These are phyloP conservation scores for Tetragonisca angustula DNA, from an alignment of 2,888 invertebrate genomes.

Conservation along the genomic window DNA sequence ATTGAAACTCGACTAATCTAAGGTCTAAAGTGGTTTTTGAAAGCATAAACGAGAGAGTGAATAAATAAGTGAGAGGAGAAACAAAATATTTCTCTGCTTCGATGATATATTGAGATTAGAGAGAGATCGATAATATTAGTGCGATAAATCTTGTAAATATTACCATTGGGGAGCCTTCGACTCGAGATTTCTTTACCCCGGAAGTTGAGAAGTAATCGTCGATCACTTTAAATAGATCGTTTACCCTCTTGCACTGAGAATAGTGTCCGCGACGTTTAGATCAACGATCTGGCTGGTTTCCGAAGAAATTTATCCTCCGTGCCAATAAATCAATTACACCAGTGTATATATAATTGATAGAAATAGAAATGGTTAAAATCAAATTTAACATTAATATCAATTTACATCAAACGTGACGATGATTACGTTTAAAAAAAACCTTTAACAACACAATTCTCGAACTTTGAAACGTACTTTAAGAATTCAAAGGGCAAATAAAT, in stretches of 20 bases:
- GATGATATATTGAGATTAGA: background rate
- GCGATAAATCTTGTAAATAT: background rate
- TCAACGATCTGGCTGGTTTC: constrained; percentile 7
- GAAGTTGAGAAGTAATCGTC: constrained; percentile 16
- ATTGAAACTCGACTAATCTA: background rate
- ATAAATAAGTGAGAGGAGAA: background rate
- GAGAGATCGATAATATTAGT: constrained; percentile 1
- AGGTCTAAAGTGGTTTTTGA: accelerated
- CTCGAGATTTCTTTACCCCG: background rate
- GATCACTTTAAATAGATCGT: constrained; percentile 41
- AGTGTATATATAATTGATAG: too few species aligned
- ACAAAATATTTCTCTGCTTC: background rate
- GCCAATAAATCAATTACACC: too few species aligned
- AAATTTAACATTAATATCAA: too few species aligned
- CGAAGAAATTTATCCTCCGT: too few species aligned
- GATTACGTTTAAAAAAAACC: too few species aligned
- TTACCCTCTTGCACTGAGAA: constrained; percentile 24
- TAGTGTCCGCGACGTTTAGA: background rate
- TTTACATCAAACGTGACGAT: too few species aligned
- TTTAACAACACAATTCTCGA: background rate
- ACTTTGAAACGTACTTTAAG: background rate
- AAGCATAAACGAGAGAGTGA: background rate
- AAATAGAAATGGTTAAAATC: too few species aligned
- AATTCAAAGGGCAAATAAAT: background rate
- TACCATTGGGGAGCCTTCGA: constrained; percentile 1